Base-by-base conservation (phyloP, 2,888 invertebrate genomes). In the Napeogenes inachia region DNA sequence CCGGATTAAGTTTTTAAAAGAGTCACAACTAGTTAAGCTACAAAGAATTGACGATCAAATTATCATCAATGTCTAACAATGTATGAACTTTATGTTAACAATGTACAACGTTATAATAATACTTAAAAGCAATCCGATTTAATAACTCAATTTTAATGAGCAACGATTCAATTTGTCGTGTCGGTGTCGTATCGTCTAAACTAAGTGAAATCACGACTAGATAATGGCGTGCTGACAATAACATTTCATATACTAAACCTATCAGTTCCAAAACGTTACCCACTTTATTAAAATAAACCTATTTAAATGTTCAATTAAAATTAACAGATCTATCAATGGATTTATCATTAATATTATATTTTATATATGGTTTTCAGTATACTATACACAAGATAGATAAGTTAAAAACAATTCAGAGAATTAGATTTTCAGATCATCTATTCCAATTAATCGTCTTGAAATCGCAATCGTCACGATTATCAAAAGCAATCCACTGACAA, bases 201-300 rank as follows among this genome's bases (percentile, higher is more conserved):
- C 59, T 65, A 54, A 59, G 66, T 67, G 66, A 62, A 65, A 61
- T 57, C 61, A 62, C 66, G 66, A 67, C 66, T 67, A 67, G 66
- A 65, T 62, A 62, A 67, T 64, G 57, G 55, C 65, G 68, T 70
- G 70, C 69, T 70, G 67, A 61, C 64, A 67, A 53, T 59, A 58
- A 66, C 57, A 59, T 10, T 59, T 56, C 54, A 50, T 55, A 56
- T 57, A 10, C 45, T 60, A 60, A 50, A 50, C 12, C 50, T 50
- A 50, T 50, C 50, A 50, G 50, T 50, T 50, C 50, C 50, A 50
- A 50, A 50, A 50, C 50, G 21, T 50, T 30, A 30, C 10, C 12
- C 21, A 50, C 21, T 13, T 42, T 10, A 42, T 42, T 50, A 30
- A 50, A 30, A 50, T 8, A 30, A 50, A 30, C 8, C 4, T 47